Base-by-base conservation (phyloP, 2,888 invertebrate genomes). In the Xestia sexstrigata region DNA sequence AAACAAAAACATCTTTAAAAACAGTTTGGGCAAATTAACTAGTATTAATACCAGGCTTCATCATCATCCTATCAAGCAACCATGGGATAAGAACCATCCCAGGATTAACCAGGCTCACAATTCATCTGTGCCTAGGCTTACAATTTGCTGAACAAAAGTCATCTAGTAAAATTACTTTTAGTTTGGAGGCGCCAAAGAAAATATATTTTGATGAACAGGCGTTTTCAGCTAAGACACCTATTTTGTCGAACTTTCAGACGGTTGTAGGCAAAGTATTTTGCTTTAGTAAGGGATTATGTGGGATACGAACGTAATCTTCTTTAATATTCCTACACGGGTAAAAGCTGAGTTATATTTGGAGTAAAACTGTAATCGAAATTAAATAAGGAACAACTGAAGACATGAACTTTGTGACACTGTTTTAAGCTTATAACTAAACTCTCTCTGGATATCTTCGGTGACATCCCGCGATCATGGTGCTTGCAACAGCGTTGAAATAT, bases 141-240 rank as follows among this genome's bases (percentile, higher is more conserved):
- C 30, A 75, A 39, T 76, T 60, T 39, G 39, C 62, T 71, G 60
- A 82, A 86, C 78, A 78, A 84, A 81, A 86, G 71, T 86, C 74
- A 63, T 86, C 67, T 67, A 35, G 55, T 65, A 68, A 74, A 76
- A 85, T 84, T 65, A 81, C 81, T 85, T 81, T 76, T 76, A 74
- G 86, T 82, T 79, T 63, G 47, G 35, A 70, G 26, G 67, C 76
- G 60, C 17, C 62, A 42, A 71, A 65, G 83, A 85, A 75, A 70
- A 82, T 82, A 73, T 82, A 82, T 82, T 85, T 84, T 85, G 86
- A 82, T 82, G 86, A 85, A 70, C 30, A 73, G 47, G 70, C 82
- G n/a, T 78, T 85, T 82, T 72, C 39, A 2, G 66, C 49, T 63
- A 85, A 83, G 82, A 70, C 74, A 66, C 66, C 66, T 82, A 78